Base-by-base conservation (phyloP, 1,140 invertebrate species). In the Ceratoteleas bidentatus region DNA sequence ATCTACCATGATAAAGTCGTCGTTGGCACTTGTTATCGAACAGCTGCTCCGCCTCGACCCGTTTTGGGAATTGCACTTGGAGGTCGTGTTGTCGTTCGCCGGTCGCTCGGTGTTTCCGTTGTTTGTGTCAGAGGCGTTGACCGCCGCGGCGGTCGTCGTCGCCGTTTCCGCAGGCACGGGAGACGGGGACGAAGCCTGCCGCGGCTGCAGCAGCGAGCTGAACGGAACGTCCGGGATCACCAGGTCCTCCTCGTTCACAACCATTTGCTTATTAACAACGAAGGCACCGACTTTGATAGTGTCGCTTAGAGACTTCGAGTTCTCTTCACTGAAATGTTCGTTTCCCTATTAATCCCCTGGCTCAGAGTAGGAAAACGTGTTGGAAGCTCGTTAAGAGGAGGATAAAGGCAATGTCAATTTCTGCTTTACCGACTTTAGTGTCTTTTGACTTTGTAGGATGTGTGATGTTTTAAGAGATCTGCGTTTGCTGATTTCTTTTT, bases 1-100 rank as follows among this genome's bases (percentile, higher is more conserved):
- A 90, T 95, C 94, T 91, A 95, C 94, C 93, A 95, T 94, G 88
- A 95, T 95, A 93, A 95, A 95, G 89, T 95, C 94, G 82, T 95
- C 94, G 81, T 93, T 92, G 58, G 92, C 92, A 80, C 93, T 94
- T 50, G 91, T 91, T 87, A 93, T 90, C 15, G 92, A 93, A 77
- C 91, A 90, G 81, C 91, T 92, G 79, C 92, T 92, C 76, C 91
- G 87, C 84, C 91, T 89, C 15, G 90, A 92, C 62, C 87, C 89
- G 64, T 88, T 90, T 78, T 87, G 88, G 14, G 91, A 90, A 77
- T 88, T 86, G 73, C 87, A 90, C 77, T 91, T 90, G 10, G 87
- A 85, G 33, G 85, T 88, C 40, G 85, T 76, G 66, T 88, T 24
- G 58, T 90, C 88, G 49, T 87, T 87, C 50, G 50, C 32, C 32